phyloP scores from a whole-genome alignment of 2,797 vertebrate genomes.

The Lophius americanus region DNA sequence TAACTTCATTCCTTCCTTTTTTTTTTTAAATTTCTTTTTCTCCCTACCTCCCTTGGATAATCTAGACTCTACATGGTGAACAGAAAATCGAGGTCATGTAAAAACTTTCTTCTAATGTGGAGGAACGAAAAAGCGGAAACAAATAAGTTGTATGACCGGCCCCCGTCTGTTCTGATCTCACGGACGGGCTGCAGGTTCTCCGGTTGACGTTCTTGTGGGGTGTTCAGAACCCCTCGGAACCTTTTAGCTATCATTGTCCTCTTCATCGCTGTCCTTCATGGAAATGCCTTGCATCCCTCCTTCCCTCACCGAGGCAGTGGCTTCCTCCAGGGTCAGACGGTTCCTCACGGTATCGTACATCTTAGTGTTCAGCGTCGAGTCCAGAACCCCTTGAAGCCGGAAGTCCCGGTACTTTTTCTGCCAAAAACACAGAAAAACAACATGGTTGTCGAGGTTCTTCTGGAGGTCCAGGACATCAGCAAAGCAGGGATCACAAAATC shows the following conservation, averaged over 20 bases:
- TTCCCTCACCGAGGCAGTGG: constrained; percentile 93
- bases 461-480: no score
- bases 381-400: constrained; percentile 97
- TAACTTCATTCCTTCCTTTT: no score
- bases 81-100: neutral
- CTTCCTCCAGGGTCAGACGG: constrained; percentile 95
- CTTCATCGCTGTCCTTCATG: constrained; percentile 99
- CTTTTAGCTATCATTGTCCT: constrained; percentile 86
- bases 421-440: constrained; percentile 62
- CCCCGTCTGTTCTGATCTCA: constrained; percentile 24
- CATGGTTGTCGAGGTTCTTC: no score
- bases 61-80: neutral
- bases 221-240: constrained; percentile 13
- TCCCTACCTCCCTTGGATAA: neutral
- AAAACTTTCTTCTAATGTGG: neutral
- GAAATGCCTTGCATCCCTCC: constrained; percentile 97
- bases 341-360: constrained; percentile 98
- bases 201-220: constrained; percentile 21
- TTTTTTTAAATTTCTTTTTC: no score
- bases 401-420: constrained; percentile 99
- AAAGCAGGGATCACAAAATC: no score
- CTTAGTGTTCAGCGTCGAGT: constrained; percentile 98
- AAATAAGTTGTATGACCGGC: constrained; percentile 13
- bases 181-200: constrained; percentile 33
- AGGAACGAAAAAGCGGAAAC: constrained; percentile 30